Percentiles rank a stretch among this genome's conserved stretches.
Conservation (phyloP, 2,888 invertebrate genomes). For the Lordiphosa fenestrarum region DNA sequence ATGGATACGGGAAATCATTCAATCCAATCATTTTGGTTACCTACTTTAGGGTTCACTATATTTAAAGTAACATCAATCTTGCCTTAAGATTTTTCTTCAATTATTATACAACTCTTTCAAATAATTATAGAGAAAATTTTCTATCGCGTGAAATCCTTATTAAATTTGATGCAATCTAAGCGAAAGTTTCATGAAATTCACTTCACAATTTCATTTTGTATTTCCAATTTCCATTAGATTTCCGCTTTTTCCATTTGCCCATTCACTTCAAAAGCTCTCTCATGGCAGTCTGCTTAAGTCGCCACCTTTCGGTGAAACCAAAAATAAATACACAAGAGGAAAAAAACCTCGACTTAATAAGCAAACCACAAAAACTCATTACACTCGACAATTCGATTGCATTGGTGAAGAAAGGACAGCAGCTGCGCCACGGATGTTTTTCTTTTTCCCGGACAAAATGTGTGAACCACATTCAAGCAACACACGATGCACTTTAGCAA, state of each 20-base stretch:
- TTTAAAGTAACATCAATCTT: too few species aligned
- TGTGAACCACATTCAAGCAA: too few species aligned
- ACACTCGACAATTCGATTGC: constrained; percentile 45
- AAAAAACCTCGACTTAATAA: constrained; percentile 21
- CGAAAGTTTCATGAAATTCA: constrained; percentile 11
- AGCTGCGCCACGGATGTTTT: neutral
- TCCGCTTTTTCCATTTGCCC: neutral
- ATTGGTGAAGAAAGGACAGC: constrained; percentile 15
- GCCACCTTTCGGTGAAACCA: neutral
- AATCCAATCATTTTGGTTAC: too few species aligned
- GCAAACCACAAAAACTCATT: constrained; percentile 56
- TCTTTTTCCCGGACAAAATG: too few species aligned
- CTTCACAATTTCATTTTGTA: neutral
- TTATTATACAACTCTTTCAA: too few species aligned
- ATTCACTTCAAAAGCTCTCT: neutral
- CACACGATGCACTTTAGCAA: too few species aligned
- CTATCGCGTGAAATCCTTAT: too few species aligned
- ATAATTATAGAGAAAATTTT: too few species aligned
- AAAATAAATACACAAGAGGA: constrained; percentile 6
- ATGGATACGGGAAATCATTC: too few species aligned
- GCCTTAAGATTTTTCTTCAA: too few species aligned
- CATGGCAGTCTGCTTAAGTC: neutral
- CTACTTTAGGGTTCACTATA: too few species aligned
- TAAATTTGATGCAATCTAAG: too few species aligned
- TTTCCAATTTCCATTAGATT: neutral